Conservation (phyloP, 1,140 invertebrate genomes). For the Drosophila neocordata region DNA sequence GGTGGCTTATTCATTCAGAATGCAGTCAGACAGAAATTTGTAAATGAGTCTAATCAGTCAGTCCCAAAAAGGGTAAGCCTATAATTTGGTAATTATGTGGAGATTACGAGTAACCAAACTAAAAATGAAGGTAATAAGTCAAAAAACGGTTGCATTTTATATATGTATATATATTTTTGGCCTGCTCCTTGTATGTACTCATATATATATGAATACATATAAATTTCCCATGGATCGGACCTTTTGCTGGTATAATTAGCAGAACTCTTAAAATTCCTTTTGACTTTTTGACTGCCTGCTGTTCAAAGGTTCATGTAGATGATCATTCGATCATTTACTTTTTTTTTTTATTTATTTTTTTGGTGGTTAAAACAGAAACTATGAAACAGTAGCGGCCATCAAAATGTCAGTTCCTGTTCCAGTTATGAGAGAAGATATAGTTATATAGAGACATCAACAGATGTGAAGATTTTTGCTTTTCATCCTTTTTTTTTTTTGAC, state of each 20-base stretch:
- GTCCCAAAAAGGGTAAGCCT: conserved; percentile 73
- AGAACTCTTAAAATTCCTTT: conserved; percentile 39
- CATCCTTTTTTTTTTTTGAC: conserved; percentile 16
- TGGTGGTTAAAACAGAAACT: conserved; percentile 20
- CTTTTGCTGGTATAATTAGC: conserved; percentile 69
- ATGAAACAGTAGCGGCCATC: conserved; percentile 42
- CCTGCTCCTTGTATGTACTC: not conserved
- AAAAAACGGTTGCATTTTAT: conserved; percentile 66
- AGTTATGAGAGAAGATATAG: conserved; percentile 38
- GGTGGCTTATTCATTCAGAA: conserved; percentile 25
- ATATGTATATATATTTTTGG: conserved; percentile 7
- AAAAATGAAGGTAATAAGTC: conserved; percentile 75
- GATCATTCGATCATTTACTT: conserved; percentile 29
- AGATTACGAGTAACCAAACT: conserved; percentile 23
- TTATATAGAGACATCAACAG: conserved; percentile 74
- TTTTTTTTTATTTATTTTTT: not conserved
- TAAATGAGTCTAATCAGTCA: conserved; percentile 80
- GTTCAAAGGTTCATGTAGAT: conserved; percentile 36
- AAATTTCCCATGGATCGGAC: conserved; percentile 34
- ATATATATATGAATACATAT: too few relatives aligned
- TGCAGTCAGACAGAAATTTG: conserved; percentile 47
- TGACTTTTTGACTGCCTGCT: conserved; percentile 50
- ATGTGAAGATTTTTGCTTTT: conserved; percentile 44
- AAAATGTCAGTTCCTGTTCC: conserved; percentile 51
- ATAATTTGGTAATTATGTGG: conserved; percentile 73